Conservation (phyloP, 2,888 invertebrate genomes). For the Keiferia lycopersicella region DNA sequence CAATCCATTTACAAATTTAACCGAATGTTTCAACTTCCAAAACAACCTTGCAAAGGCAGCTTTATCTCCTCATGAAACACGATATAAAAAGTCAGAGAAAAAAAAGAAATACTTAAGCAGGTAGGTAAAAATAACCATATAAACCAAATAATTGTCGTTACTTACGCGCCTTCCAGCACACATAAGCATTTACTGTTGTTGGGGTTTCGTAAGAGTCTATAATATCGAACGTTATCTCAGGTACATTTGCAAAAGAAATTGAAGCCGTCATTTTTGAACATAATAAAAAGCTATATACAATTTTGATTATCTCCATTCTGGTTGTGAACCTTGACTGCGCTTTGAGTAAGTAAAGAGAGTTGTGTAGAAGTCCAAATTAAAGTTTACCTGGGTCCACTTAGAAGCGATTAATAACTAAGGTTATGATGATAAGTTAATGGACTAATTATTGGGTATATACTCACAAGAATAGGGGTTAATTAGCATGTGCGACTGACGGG, state of each 20-base stretch:
- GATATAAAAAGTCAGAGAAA: too few species aligned
- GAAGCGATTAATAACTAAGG: background rate
- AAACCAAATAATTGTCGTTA: background rate
- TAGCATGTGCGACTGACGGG: background rate
- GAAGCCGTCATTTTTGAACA: background rate
- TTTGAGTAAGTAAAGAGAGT: background rate
- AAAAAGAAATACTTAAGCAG: too few species aligned
- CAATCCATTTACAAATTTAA: slow-evolving; percentile 1
- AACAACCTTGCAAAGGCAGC: background rate
- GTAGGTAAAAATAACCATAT: too few species aligned
- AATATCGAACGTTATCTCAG: slow-evolving; percentile 52
- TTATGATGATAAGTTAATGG: background rate
- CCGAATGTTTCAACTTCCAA: background rate
- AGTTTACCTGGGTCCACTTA: background rate
- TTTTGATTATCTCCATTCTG: background rate
- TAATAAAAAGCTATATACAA: background rate
- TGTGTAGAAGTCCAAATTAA: background rate
- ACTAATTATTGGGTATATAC: background rate
- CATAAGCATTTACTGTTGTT: slow-evolving; percentile 47
- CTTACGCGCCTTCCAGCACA: slow-evolving; percentile 57
- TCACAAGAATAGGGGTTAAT: background rate
- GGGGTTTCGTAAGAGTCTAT: slow-evolving; percentile 50
- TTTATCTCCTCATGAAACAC: background rate
- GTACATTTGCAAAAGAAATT: slow-evolving; percentile 30
- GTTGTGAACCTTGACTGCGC: background rate